Conservation (phyloP, 35 echinoderm and acorn worm species). For the Eucidaris tribuloides region DNA sequence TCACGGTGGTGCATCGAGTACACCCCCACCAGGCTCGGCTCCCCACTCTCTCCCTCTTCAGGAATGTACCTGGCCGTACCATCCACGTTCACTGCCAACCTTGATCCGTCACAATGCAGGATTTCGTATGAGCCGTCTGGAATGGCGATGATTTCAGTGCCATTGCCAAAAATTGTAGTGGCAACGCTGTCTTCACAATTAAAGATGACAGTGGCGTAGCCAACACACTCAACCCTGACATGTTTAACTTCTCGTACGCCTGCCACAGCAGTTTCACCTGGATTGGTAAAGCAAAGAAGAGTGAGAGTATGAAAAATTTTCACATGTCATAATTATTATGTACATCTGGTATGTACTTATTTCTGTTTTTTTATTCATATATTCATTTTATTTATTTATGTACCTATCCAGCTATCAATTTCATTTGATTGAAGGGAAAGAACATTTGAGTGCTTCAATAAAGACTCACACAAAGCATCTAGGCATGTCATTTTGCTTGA, state of each 20-base stretch:
- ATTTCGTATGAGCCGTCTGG: slow-evolving; percentile 95
- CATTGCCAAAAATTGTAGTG: slow-evolving; percentile 94
- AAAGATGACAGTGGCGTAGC: slow-evolving; percentile 96
- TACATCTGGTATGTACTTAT: too few relatives aligned
- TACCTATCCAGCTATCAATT: too few relatives aligned
- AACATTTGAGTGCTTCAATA: too few relatives aligned
- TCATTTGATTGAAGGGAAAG: too few relatives aligned
- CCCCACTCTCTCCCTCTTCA: slow-evolving; percentile 26
- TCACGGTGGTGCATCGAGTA: slow-evolving; percentile 78
- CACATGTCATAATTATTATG: too few relatives aligned
- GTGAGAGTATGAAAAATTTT: too few relatives aligned
- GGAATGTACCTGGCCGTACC: slow-evolving; percentile 65
- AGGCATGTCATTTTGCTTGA: too few relatives aligned
- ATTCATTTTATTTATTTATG: too few relatives aligned
- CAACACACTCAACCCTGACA: slow-evolving; percentile 90
- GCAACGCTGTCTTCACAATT: slow-evolving; percentile 93
- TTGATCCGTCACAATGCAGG: slow-evolving; percentile 76
- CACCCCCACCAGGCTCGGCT: slow-evolving; percentile 7
- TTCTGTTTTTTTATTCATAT: too few relatives aligned
- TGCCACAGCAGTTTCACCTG: slow-evolving; percentile 64
- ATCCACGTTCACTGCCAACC: slow-evolving; percentile 60
- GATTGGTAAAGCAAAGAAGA: too few relatives aligned
- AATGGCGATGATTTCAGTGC: slow-evolving; percentile 79
- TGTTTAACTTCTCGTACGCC: slow-evolving; percentile 51
- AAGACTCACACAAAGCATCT: too few relatives aligned